Evolutionary conservation across 2,113 vertebrate species (phyloP).

Genomic region (Passer domesticus): DNA sequence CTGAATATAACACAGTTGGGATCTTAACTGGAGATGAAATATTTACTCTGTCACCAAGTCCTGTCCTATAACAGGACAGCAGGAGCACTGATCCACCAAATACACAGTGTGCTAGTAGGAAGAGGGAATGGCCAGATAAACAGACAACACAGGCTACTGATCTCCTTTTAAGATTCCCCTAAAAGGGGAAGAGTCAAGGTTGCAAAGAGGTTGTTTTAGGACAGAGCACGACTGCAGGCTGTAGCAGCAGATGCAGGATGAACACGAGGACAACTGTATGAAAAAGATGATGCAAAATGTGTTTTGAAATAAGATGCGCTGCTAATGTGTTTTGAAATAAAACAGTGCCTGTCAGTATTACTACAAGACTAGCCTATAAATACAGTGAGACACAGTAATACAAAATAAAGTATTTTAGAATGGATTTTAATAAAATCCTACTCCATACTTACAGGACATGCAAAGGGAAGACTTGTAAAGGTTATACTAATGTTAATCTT

Average conservation of each 20-base stretch:
- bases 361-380: background rate
- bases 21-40: background rate
- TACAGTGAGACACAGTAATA: background rate
- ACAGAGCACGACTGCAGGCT: background rate
- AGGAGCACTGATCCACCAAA: background rate
- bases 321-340: background rate
- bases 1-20: background rate
- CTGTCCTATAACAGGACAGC: background rate
- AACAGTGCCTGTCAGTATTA: background rate
- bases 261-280: background rate
- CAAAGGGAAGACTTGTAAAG: background rate
- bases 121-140: background rate
- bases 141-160: background rate
- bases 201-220: background rate
- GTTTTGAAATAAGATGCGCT: background rate
- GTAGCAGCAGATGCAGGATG: background rate
- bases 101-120: background rate
- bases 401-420: background rate
- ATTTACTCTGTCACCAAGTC: background rate
- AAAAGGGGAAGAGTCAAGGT: background rate
- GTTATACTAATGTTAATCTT: background rate
- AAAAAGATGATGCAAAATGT: background rate
- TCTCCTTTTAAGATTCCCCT: background rate
- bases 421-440: background rate
- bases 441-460: accelerated